A percentile compares a stretch with the other conserved stretches of the same genome.
Evolutionary conservation across 37 sponge, comb jelly and placozoan genomes (phyloP).

Genomic region (Lycopodina hypogea): DNA sequence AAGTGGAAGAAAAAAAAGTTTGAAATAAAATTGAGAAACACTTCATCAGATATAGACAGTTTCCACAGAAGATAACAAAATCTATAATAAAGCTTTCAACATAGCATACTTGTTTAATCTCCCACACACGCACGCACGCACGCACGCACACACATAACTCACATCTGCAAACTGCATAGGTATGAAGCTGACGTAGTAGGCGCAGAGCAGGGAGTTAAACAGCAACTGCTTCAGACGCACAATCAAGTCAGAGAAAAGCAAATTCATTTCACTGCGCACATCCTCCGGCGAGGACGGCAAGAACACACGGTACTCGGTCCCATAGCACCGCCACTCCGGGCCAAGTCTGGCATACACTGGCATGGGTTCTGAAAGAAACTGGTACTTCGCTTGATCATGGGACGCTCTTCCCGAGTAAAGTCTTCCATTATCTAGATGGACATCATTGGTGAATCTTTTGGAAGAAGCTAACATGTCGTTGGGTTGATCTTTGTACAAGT

Average conservation of each 20-base stretch:
- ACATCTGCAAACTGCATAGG: constrained; percentile 81
- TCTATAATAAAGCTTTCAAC: too few species aligned
- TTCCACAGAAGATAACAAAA: too few species aligned
- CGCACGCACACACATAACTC: too few species aligned
- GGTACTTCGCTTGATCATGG: not conserved
- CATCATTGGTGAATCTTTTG: not conserved
- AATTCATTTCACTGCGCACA: constrained; percentile 62
- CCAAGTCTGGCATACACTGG: not conserved
- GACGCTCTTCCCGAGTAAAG: not conserved
- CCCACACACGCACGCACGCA: too few species aligned
- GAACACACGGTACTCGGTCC: constrained; percentile 25
- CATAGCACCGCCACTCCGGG: not conserved
- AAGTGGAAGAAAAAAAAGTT: too few species aligned
- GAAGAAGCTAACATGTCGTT: not conserved
- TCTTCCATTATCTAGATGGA: not conserved
- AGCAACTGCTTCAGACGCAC: constrained; percentile 76
- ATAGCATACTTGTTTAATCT: too few species aligned
- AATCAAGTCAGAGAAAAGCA: constrained; percentile 53
- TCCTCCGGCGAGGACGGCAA: constrained; percentile 61
- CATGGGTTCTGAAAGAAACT: not conserved
- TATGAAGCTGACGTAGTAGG: constrained; percentile 78
- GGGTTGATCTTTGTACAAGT: not conserved
- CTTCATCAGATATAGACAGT: too few species aligned
- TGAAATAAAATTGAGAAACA: too few species aligned
- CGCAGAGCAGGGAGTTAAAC: constrained; percentile 79